Percentiles rank a stretch among this genome's conserved stretches.
Conservation (phyloP, 2,113 vertebrate species). For the Gnathonemus echidnorhynchus region DNA sequence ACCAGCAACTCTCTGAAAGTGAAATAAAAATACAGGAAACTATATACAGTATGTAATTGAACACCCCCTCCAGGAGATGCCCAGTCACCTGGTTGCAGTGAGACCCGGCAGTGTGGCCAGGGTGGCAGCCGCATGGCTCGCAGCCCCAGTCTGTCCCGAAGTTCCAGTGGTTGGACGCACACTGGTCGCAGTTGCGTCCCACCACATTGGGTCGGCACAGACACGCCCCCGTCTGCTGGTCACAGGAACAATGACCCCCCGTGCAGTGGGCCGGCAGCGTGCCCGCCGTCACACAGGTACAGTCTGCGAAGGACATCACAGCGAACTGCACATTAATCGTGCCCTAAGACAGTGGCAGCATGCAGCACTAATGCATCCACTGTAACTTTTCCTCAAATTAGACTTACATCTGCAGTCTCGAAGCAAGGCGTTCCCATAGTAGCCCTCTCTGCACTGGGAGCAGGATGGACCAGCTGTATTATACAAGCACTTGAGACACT, state of each 20-base stretch:
- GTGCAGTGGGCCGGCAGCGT: slow-evolving; percentile 55
- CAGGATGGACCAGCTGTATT: slow-evolving; percentile 64
- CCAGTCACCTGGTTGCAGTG: slow-evolving; percentile 65
- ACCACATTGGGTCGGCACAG: slow-evolving; percentile 61
- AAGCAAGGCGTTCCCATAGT: slow-evolving; percentile 67
- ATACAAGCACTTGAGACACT: slow-evolving; percentile 71
- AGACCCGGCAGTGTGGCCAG: slow-evolving; percentile 37
- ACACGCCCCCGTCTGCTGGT: slow-evolving; percentile 58
- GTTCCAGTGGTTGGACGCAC: slow-evolving; percentile 68
- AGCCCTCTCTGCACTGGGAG: slow-evolving; percentile 61
- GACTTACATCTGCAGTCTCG: slow-evolving; percentile 72
- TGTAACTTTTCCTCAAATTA: neutral
- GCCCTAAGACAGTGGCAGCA: neutral
- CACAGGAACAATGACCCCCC: slow-evolving; percentile 54
- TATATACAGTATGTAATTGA: neutral
- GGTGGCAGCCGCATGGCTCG: slow-evolving; percentile 63
- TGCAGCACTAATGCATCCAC: neutral
- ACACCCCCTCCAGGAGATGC: neutral
- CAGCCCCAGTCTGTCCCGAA: slow-evolving; percentile 63
- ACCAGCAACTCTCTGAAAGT: neutral
- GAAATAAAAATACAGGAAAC: neutral
- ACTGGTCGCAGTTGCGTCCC: slow-evolving; percentile 68
- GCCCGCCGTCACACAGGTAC: slow-evolving; percentile 64
- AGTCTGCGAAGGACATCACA: slow-evolving; percentile 52
- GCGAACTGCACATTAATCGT: too few relatives aligned